These are phyloP conservation scores for Tetramorium parvispinum DNA, from an alignment of 1,140 invertebrate species.

Conservation along the genomic window DNA sequence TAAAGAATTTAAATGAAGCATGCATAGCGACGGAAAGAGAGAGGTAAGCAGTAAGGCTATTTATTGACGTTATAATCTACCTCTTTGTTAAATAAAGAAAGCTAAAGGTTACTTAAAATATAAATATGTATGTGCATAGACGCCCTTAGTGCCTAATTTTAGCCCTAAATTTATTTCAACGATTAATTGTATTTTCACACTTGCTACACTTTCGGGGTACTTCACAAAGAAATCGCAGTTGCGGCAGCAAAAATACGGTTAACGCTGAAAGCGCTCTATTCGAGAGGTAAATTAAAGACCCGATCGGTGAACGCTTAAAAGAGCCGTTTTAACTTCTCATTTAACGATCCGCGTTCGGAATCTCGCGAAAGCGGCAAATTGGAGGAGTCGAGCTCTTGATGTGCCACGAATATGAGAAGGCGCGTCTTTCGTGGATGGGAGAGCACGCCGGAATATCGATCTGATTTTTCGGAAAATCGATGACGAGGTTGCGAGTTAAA, in stretches of 20 bases:
- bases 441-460: neutral
- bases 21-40: neutral
- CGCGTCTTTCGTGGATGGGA: neutral
- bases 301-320: conserved; percentile 1
- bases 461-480: neutral
- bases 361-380: conserved; percentile 1
- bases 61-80: neutral
- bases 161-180: conserved; percentile 8
- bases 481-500: neutral
- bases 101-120: conserved; percentile 25
- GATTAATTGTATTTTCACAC: conserved; percentile 4
- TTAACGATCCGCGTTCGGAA: conserved; percentile 4
- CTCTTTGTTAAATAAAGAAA: neutral
- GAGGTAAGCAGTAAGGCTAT: neutral
- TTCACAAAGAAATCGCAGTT: conserved; percentile 21
- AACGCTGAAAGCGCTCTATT: neutral
- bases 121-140: neutral
- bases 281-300: conserved; percentile 27
- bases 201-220: neutral
- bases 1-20: conserved; percentile 10
- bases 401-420: conserved; percentile 1
- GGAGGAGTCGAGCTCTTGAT: neutral
- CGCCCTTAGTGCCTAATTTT: neutral
- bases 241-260: conserved; percentile 4
- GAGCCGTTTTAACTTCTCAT: neutral